These are phyloP conservation scores for Aphidius ervi DNA, from an alignment of 1,140 invertebrate species.

Conservation along the genomic window DNA sequence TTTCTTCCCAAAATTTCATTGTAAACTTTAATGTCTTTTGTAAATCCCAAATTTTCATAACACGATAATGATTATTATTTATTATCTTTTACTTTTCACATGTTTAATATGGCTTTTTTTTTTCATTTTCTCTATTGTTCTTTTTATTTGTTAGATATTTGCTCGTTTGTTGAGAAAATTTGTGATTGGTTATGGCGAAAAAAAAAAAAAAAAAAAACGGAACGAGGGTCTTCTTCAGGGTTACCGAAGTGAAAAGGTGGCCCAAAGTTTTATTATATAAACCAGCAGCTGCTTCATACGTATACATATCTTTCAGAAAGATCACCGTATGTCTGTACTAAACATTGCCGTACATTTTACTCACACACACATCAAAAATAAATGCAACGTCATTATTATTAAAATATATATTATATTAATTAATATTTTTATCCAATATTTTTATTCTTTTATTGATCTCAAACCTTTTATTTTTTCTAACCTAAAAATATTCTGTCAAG, in stretches of 20 bases:
- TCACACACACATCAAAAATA: slow-evolving; percentile 22
- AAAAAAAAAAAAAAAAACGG: too few species aligned
- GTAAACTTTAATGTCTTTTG: too few species aligned
- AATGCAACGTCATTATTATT: slow-evolving; percentile 32
- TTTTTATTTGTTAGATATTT: too few species aligned
- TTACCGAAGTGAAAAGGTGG: slow-evolving; percentile 7
- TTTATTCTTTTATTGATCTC: neutral
- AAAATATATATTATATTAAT: slow-evolving; percentile 36
- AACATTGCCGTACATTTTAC: neutral
- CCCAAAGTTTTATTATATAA: slow-evolving; percentile 5
- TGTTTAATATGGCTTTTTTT: neutral
- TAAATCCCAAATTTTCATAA: too few species aligned
- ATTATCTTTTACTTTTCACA: too few species aligned
- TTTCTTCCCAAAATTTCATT: too few species aligned
- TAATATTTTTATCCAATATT: slow-evolving; percentile 33
- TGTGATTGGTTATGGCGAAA: too few species aligned
- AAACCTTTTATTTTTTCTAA: neutral
- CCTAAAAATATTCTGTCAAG: slow-evolving; percentile 1
- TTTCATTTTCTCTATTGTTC: neutral
- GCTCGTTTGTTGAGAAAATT: too few species aligned
- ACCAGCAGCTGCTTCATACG: slow-evolving; percentile 31
- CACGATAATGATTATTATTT: too few species aligned
- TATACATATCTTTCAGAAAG: slow-evolving; percentile 38
- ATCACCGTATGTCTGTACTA: slow-evolving; percentile 30
- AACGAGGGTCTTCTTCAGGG: too few species aligned